These are phyloP conservation scores for Xanthia togata DNA, from an alignment of 2,888 invertebrate genomes.

Conservation along the genomic window DNA sequence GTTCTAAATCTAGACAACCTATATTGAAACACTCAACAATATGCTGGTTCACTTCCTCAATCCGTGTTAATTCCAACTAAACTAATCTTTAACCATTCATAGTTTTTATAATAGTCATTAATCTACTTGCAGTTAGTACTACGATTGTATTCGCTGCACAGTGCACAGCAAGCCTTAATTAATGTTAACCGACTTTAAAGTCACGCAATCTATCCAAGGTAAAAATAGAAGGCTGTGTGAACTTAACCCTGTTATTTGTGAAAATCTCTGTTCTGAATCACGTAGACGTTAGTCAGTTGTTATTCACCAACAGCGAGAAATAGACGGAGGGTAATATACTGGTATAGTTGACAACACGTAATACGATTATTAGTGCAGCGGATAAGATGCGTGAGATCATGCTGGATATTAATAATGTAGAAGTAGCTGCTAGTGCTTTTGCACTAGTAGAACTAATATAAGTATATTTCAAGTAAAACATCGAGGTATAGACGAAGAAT, in stretches of 20 bases:
- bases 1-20: constrained; percentile 56
- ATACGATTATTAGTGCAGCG: constrained; percentile 53
- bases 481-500: background rate
- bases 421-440: background rate
- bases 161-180: constrained; percentile 79
- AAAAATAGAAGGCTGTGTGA: constrained; percentile 80
- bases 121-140: constrained; percentile 52
- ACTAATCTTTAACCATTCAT: constrained; percentile 22
- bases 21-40: constrained; percentile 38
- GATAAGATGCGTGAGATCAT: constrained; percentile 53
- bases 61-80: constrained; percentile 22
- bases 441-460: no score
- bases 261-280: constrained; percentile 66
- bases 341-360: constrained; percentile 38
- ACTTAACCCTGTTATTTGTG: constrained; percentile 73
- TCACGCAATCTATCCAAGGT: constrained; percentile 81
- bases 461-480: background rate
- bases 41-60: constrained; percentile 46
- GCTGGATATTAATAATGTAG: constrained; percentile 48
- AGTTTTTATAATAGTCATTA: constrained; percentile 44
- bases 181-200: constrained; percentile 72
- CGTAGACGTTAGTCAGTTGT: constrained; percentile 60
- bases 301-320: constrained; percentile 60
- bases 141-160: constrained; percentile 70
- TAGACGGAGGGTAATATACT: constrained; percentile 49